Base-by-base conservation (phyloP, 2,113 vertebrate genomes). In the Oryzias celebensis region DNA sequence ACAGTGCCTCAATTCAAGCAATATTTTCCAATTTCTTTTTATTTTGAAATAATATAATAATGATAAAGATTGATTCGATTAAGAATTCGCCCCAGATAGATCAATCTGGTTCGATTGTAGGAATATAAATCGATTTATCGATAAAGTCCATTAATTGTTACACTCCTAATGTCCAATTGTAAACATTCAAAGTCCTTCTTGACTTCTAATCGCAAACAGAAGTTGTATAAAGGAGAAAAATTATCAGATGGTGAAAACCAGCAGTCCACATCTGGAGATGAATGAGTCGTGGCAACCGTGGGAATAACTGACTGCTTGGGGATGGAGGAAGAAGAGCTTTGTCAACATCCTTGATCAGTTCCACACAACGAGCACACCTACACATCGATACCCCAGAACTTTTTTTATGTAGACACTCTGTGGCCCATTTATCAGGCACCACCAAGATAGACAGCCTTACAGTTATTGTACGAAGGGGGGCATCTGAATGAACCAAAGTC, bases 341-440 rank as follows among this genome's bases (percentile, higher is more conserved):
- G 65, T 84, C 85, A 77, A 80, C 62, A 68, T 65, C 73, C 70
- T 80, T 8, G 22, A 82, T 79, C 76, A 59, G 65, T 59, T 78
- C 48, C 15, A 67, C 28, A 16, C 44, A 1, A 49, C 17, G 44
- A 45, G 43, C 31, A 57, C 23, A 44, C 47, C 54, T 16, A 51
- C 51, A 20, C 22, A 71, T 62, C 4, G 1, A 59, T 65, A 58
- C 56, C 73, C 80, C 74, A 73, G 52, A 65, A 58, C 28, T 67
- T 77, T 82, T 86, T 87, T 86, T 85, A 36, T 13, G 36, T 87
- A 87, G 88, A 68, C 56, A 64, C 50, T 17, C 48, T 59, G 77
- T 84, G 85, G 61, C 66, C 85, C 68, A 90, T 86, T 87, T 86
- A 82, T 50, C 24, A 73, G 78, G 78, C 26, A 86, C 74, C 78